A percentile compares a stretch with the other conserved stretches of the same genome.
phyloP scores from a whole-genome alignment of 2,113 vertebrate species.

The Cisticola juncidis region DNA sequence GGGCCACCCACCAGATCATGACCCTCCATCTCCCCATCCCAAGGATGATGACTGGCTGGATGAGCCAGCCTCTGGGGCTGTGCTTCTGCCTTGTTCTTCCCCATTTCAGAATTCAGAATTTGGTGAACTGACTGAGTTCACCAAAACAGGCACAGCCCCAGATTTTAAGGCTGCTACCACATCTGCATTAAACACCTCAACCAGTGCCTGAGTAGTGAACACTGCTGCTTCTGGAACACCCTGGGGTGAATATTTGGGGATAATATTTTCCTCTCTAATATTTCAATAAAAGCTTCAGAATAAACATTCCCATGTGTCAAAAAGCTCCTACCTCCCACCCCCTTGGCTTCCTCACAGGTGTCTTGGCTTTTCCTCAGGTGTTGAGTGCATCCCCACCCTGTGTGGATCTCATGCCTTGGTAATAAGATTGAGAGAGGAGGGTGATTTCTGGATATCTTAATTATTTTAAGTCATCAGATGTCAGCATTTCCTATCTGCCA shows the following conservation, averaged over 20 bases:
- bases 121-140: background rate
- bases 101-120: background rate
- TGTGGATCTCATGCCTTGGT: background rate
- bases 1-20: background rate
- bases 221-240: rapidly evolving
- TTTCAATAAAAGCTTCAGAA: background rate
- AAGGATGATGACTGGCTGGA: background rate
- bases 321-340: background rate
- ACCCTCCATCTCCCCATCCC: background rate
- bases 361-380: background rate
- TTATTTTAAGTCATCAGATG: background rate
- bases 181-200: background rate
- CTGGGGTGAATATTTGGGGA: rapidly evolving
- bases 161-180: background rate
- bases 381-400: rapidly evolving
- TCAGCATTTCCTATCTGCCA: rapidly evolving
- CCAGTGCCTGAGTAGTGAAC: rapidly evolving
- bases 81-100: rapidly evolving
- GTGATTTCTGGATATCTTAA: background rate
- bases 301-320: rapidly evolving
- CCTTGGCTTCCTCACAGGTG: background rate
- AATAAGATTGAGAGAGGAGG: background rate
- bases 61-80: background rate
- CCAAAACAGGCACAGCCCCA: background rate
- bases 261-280: background rate